These are phyloP conservation scores for Melikaiella ostensackeni DNA, from an alignment of 2,888 invertebrate genomes.

Conservation along the genomic window DNA sequence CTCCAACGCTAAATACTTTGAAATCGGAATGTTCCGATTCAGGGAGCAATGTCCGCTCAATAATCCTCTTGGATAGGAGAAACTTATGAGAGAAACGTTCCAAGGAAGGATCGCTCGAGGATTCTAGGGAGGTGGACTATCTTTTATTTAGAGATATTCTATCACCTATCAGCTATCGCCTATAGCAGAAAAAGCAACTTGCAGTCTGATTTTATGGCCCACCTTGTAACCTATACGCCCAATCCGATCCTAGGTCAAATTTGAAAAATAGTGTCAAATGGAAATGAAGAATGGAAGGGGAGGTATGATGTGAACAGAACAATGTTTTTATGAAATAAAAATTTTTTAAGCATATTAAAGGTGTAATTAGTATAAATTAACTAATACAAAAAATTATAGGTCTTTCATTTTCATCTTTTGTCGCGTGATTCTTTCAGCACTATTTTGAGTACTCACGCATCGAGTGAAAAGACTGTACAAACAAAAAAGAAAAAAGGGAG, in stretches of 20 bases:
- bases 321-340: too few relatives aligned
- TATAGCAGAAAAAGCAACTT: conserved; percentile 36
- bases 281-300: too few relatives aligned
- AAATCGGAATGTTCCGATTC: conserved; percentile 40
- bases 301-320: too few relatives aligned
- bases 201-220: conserved; percentile 31
- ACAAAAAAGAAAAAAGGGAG: too few relatives aligned
- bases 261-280: too few relatives aligned
- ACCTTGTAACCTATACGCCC: background rate
- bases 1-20: conserved; percentile 32
- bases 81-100: conserved; percentile 4
- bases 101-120: conserved; percentile 29
- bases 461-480: too few relatives aligned
- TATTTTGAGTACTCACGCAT: too few relatives aligned
- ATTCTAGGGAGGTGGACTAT: conserved; percentile 42
- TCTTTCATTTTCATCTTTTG: too few relatives aligned
- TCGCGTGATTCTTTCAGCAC: too few relatives aligned
- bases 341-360: too few relatives aligned
- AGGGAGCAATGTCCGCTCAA: conserved; percentile 20
- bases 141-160: conserved; percentile 47
- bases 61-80: background rate
- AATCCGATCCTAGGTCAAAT: background rate
- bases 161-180: background rate
- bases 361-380: too few relatives aligned
- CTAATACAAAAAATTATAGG: too few relatives aligned